Evolutionary conservation across 1,140 invertebrate genomes (phyloP), one percentile per base, ranked within the genome.

Genomic region (Trachymyrmex septentrionalis): DNA sequence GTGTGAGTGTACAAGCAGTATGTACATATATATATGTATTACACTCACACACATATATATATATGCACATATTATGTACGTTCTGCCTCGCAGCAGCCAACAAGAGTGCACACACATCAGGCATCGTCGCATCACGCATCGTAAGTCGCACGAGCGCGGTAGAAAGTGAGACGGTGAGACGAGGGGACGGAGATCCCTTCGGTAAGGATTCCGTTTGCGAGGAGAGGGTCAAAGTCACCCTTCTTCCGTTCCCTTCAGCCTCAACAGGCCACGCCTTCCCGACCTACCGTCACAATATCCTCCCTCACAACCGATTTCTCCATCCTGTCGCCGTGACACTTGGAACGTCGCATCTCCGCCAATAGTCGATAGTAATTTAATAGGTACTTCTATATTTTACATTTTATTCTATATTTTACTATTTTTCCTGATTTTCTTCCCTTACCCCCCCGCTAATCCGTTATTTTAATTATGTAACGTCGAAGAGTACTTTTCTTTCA

Each of bases 301-400:
- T 86, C 73, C 61, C 16, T 50, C 77, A 66, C 55, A 63, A 81
- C 85, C 59, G 71, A 77, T 55, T 77, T 57, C 73, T 77, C n/a
- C 66, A 72, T 34, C 78, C 75, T 59, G 77, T 57, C 80, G 44
- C 63, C 53, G 55, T 78, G 75, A 87, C 88, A 67, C 86, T 10
- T 21, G 86, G 50, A 61, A 88, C 71, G 61, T 85, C 80, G 7
- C 64, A 57, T 87, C 71, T 75, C 84, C 59, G 50, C 21, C 27
- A 59, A 44, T 61, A 92, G 88, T 88, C 88, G 91, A 92, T 92
- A 88, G 85, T 90, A 91, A 93, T 93, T 90, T 92, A 90, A 92
- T 88, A 88, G 88, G 86, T 57, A 81, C 85, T 76, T 82, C n/a
- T 86, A 50, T 53, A 73, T 69, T 67, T 69, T 53, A 38, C 55